These are phyloP conservation scores for Danio choprae DNA, from an alignment of 2,797 vertebrate genomes.

Conservation along the genomic window DNA sequence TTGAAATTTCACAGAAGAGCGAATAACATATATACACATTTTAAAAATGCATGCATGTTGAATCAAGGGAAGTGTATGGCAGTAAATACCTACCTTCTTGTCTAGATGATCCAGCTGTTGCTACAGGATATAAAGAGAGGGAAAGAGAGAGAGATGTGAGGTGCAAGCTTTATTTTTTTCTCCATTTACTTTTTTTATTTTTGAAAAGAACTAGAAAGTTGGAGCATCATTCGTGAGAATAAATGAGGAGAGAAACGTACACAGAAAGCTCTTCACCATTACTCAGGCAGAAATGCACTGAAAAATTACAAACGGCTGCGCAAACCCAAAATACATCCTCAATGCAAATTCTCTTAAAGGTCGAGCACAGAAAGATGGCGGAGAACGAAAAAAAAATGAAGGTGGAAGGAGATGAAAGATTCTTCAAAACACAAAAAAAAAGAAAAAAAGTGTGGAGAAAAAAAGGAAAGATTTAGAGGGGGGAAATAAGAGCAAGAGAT, in stretches of 20 bases:
- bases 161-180: conserved; percentile 65
- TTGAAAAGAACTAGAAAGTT: conserved; percentile 42
- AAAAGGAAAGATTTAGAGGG: conserved; percentile 64
- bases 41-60: neutral
- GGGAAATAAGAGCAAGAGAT: conserved; percentile 40
- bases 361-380: conserved; percentile 69
- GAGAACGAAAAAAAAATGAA: conserved; percentile 28
- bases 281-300: conserved; percentile 77
- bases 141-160: conserved; percentile 52
- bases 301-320: conserved; percentile 79
- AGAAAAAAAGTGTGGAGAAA: conserved; percentile 16
- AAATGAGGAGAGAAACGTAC: conserved; percentile 75
- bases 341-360: conserved; percentile 84
- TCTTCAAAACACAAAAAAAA: conserved; percentile 41
- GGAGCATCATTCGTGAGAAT: conserved; percentile 62
- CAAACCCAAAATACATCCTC: conserved; percentile 79
- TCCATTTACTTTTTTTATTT: conserved; percentile 66
- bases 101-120: conserved; percentile 69
- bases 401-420: conserved; percentile 56
- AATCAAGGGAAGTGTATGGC: neutral
- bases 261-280: conserved; percentile 77
- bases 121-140: conserved; percentile 56
- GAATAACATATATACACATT: too few species aligned
- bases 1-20: too few species aligned
- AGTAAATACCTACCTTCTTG: conserved; percentile 67